phyloP scores from a whole-genome alignment of 2,113 vertebrate species.

The Euleptes europaea region DNA sequence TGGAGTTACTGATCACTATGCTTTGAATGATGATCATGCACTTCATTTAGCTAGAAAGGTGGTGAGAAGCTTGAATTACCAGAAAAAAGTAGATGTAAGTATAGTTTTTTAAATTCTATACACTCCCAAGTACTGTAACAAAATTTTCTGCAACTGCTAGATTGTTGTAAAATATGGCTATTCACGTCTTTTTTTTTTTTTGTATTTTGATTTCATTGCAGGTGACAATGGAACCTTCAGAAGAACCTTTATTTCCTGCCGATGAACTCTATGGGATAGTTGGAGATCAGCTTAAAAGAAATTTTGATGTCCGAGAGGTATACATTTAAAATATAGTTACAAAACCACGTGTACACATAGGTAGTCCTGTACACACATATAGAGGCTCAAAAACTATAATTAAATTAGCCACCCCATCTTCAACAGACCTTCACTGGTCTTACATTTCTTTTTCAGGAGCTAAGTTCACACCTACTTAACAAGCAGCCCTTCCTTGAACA shows the following conservation, averaged over 20 bases:
- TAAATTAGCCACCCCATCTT: neutral
- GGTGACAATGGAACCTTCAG: constrained; percentile 86
- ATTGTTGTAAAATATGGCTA: neutral
- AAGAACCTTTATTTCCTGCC: constrained; percentile 90
- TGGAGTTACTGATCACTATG: constrained; percentile 94
- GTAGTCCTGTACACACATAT: too few relatives aligned
- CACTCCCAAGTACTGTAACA: neutral
- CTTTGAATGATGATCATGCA: constrained; percentile 91
- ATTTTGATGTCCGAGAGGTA: constrained; percentile 95
- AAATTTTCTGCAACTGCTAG: neutral
- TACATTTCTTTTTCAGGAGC: neutral
- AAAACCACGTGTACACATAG: fast-evolving
- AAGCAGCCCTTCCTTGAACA: neutral
- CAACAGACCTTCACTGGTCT: neutral
- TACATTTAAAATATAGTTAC: neutral
- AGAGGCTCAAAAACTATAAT: neutral
- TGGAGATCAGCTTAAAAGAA: constrained; percentile 91
- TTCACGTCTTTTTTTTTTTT: too few relatives aligned
- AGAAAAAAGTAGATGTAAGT: constrained; percentile 89
- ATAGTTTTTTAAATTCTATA: neutral
- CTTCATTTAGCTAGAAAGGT: constrained; percentile 91
- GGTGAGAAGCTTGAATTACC: constrained; percentile 90
- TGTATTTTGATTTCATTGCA: constrained; percentile 56
- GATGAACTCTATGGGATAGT: constrained; percentile 98
- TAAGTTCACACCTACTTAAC: neutral